Percentiles rank a stretch among this genome's conserved stretches.
Conservation (phyloP, 2,888 invertebrate species). For the Cerastoderma edule region DNA sequence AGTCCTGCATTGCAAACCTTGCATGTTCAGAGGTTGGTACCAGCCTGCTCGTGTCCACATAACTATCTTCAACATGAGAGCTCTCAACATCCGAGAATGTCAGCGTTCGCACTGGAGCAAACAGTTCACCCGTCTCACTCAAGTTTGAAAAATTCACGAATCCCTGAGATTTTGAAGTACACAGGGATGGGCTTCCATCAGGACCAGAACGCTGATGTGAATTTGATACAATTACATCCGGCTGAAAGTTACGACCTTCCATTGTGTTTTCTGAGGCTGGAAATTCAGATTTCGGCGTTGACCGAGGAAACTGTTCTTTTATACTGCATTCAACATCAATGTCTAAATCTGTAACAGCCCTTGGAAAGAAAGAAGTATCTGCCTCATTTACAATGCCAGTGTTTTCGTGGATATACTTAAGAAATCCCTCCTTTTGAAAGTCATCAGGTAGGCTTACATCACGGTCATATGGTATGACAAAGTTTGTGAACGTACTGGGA, state of each 20-base stretch:
- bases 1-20: neutral
- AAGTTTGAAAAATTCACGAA: slow-evolving; percentile 47
- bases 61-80: slow-evolving; percentile 61
- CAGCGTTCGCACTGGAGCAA: slow-evolving; percentile 63
- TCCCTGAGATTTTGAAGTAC: slow-evolving; percentile 52
- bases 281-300: neutral
- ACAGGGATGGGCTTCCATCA: slow-evolving; percentile 67
- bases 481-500: slow-evolving; percentile 41
- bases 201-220: slow-evolving; percentile 63
- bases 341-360: slow-evolving; percentile 53
- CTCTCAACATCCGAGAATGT: slow-evolving; percentile 68
- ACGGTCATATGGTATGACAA: slow-evolving; percentile 38
- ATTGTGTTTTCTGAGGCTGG: no score
- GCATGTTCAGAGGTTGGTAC: slow-evolving; percentile 55
- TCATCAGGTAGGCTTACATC: slow-evolving; percentile 15
- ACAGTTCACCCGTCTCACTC: slow-evolving; percentile 65
- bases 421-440: slow-evolving; percentile 29
- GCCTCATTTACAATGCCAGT: slow-evolving; percentile 22
- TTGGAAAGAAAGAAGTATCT: slow-evolving; percentile 52
- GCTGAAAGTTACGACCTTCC: slow-evolving; percentile 38
- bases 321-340: neutral
- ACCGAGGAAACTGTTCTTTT: neutral
- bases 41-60: slow-evolving; percentile 45
- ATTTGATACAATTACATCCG: slow-evolving; percentile 52
- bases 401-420: slow-evolving; percentile 31